Evolutionary conservation across 2,797 vertebrate genomes (phyloP), one percentile per base, ranked within the genome.

Genomic region (Mus spretus): DNA sequence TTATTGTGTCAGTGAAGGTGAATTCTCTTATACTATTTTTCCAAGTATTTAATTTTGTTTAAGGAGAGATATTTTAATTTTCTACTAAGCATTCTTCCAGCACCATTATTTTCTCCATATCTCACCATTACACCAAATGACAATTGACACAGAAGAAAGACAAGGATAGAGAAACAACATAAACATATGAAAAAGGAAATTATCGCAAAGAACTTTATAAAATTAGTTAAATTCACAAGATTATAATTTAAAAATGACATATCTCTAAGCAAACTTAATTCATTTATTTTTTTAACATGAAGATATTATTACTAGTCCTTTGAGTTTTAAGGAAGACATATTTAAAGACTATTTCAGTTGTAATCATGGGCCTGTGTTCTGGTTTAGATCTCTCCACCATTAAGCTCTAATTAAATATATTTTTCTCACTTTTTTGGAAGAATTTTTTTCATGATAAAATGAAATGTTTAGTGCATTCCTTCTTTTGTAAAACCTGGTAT

Each of bases 1-100:
- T 90, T 89, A 67, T n/a, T 86, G 57, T 75, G 53, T 53, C 84
- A 31, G 82, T 34, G 19, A 87, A 93, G 37, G 12, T 78, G 1
- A 65, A 59, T 80, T 90, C 93, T 91, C 83, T 63, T 20, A 80
- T 17, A 61, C 0, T 89, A 22, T 80, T 96, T 96, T 40, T 44
- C 1, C 53, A 88, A 89, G 44, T 83, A 50, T 75, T 63, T 37
- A 67, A 86, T 57, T 74, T 89, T 63, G n/a, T 97, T 94, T 97
- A 40, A 96, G 95, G 98, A 97, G 96, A 97, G 80, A 91, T 82
- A 95, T 97, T 98, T 98, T 98, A 98, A 98, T 98, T 98, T 98
- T 98, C 97, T 98, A 97, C 97, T 98, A 98, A 98, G 98, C 70
- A 97, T 97, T 95, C 95, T 97, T 97, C 90, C 94, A 96, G 96